Conservation (phyloP, 1,140 invertebrate genomes). For the Ctenoplectra terminalis region DNA sequence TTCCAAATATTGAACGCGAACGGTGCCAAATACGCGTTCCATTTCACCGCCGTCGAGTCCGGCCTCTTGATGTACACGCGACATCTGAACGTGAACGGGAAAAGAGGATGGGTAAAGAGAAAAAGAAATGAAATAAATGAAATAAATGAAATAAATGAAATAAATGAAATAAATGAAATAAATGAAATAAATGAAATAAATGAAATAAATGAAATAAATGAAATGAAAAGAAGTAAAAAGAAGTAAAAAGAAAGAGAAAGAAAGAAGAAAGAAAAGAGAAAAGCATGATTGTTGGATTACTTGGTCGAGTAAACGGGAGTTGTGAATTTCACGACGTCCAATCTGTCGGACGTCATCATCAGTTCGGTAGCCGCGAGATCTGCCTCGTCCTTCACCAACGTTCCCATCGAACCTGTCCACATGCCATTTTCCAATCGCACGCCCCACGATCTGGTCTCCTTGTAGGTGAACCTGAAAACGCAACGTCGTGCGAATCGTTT, state of each 20-base stretch:
- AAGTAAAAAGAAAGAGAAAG: neutral
- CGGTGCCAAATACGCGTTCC: constrained; percentile 77
- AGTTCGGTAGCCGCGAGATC: constrained; percentile 78
- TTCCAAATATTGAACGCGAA: constrained; percentile 76
- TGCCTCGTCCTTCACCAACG: constrained; percentile 68
- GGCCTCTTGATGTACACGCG: constrained; percentile 78
- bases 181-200: too few relatives aligned
- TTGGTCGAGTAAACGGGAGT: constrained; percentile 77
- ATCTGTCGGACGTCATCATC: constrained; percentile 76
- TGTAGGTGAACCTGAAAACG: constrained; percentile 66
- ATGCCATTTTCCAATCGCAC: constrained; percentile 68
- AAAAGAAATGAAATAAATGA: neutral
- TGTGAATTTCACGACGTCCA: constrained; percentile 76
- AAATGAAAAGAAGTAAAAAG: neutral
- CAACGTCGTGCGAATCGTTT: too few relatives aligned
- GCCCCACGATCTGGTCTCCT: constrained; percentile 73
- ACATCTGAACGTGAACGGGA: constrained; percentile 58
- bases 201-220: too few relatives aligned
- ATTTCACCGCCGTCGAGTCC: constrained; percentile 72
- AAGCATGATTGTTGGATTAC: constrained; percentile 39
- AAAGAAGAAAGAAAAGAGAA: neutral
- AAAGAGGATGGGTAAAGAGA: neutral
- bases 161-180: too few relatives aligned
- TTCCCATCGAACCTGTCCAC: constrained; percentile 75
- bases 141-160: too few relatives aligned